Base-by-base conservation (phyloP, 2,113 vertebrate genomes). In the Nothoprocta perdicaria region DNA sequence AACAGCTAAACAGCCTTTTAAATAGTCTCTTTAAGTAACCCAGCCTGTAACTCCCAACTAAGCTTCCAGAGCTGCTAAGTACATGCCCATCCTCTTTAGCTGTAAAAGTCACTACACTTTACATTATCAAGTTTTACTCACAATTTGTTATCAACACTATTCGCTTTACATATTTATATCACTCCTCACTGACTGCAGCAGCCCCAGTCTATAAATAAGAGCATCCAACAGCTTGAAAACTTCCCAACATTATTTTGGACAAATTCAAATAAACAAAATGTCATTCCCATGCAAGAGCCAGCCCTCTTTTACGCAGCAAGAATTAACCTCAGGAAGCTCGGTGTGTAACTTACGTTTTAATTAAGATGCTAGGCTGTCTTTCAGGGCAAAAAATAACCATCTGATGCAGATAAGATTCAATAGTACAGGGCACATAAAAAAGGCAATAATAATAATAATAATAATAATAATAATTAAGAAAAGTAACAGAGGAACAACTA, bases 401-500 rank as follows among this genome's bases (percentile, higher is more conserved):
- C 84, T 14, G 14, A 85, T 80, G 74, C 48, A 88, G 68, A 80
- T 65, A 71, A 80, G 55, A 95, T 85, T 92, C 83, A 90, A 85
- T 69, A 71, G 72, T 79, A 86, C 16, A 89, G 43, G 78, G 22
- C 63, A 74, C 21, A 23, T 63, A 75, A 96, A 92, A 88, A 89
- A 66, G 90, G 77, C 93, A 93, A 93, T 67, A 95, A 96, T 80
- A 55, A 53, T 48, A 48, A 48, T 48, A 55, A 53, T 48, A 48
- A 48, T 48, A 93, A 93, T 67, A 95, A 96, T 80, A 55, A 52
- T 46, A 46, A 46, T 46, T 14, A 26, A 96, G 97, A 97, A 86
- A 93, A 90, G 95, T 82, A 62, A 95, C 88, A 93, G 90, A 95
- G 48, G 10, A 95, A 96, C 91, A 94, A 95, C 90, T 93, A 91